phyloP scores from a whole-genome alignment of 2,797 vertebrate species.

The Channa striata region DNA sequence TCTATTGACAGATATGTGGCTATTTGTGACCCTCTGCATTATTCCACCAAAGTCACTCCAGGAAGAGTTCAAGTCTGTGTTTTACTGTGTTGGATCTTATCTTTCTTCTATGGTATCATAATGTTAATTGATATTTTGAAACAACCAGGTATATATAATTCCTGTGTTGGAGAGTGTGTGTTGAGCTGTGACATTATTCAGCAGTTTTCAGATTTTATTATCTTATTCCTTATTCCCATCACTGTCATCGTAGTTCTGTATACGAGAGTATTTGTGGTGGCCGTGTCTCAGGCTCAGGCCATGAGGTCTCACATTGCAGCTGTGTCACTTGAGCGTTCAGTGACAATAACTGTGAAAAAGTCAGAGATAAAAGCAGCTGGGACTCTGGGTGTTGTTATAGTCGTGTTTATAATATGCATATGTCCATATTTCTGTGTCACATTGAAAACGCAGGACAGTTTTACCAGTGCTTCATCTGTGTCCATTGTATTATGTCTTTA shows the following conservation, averaged over 20 bases:
- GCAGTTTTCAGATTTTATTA: neutral
- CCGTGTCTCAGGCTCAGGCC: conserved; percentile 23
- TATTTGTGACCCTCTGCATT: conserved; percentile 16
- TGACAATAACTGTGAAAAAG: neutral
- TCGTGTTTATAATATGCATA: conserved; percentile 29
- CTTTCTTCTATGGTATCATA: no score
- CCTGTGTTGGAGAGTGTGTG: conserved; percentile 5
- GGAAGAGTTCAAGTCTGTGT: no score
- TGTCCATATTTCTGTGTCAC: conserved; percentile 49
- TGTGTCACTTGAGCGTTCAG: neutral
- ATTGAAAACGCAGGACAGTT: neutral
- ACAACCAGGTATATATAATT: no score
- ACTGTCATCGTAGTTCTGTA: no score
- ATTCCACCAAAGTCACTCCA: no score
- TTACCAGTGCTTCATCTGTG: neutral
- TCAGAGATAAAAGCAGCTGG: conserved; percentile 31
- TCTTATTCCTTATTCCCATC: no score
- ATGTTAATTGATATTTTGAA: no score
- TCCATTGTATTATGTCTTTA: neutral
- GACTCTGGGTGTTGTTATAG: neutral
- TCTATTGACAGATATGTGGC: conserved; percentile 53
- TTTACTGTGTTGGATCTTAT: no score
- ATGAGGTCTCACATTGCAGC: neutral
- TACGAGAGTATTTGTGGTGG: neutral
- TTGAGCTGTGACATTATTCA: no score